Conservation (phyloP, 2,797 vertebrate species). For the Amniataba percoides region DNA sequence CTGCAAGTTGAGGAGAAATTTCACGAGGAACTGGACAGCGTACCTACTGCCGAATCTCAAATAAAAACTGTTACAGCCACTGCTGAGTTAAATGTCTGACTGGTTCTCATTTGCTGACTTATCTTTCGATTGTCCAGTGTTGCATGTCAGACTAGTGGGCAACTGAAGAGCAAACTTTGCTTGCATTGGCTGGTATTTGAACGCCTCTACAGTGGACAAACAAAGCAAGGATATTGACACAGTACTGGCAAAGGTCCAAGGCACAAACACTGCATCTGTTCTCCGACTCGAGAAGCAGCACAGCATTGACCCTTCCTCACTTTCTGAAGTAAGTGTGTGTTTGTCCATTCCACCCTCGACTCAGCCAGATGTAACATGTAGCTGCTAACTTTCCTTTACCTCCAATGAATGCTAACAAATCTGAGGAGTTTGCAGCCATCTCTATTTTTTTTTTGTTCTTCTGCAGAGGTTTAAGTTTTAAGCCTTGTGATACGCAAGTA, state of each 20-base stretch:
- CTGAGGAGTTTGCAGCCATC: conserved; percentile 13
- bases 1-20: conserved; percentile 40
- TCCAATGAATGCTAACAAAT: conserved; percentile 34
- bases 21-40: conserved; percentile 38
- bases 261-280: conserved; percentile 74
- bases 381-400: conserved; percentile 55
- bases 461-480: neutral
- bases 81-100: conserved; percentile 10
- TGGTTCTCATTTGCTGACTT: neutral
- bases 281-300: conserved; percentile 48
- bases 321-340: conserved; percentile 62
- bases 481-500: neutral
- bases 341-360: conserved; percentile 62
- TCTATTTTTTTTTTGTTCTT: conserved; percentile 15
- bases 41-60: conserved; percentile 6
- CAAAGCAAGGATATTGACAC: conserved; percentile 75
- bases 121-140: conserved; percentile 35
- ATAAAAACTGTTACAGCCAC: conserved; percentile 3
- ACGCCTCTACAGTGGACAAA: conserved; percentile 68
- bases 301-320: conserved; percentile 52
- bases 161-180: conserved; percentile 46
- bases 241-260: conserved; percentile 58
- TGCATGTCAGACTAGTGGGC: conserved; percentile 39
- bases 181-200: conserved; percentile 66
- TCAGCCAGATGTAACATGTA: conserved; percentile 68